Conservation (phyloP, 2,113 vertebrate species). For the Rhadina sibilatrix region DNA sequence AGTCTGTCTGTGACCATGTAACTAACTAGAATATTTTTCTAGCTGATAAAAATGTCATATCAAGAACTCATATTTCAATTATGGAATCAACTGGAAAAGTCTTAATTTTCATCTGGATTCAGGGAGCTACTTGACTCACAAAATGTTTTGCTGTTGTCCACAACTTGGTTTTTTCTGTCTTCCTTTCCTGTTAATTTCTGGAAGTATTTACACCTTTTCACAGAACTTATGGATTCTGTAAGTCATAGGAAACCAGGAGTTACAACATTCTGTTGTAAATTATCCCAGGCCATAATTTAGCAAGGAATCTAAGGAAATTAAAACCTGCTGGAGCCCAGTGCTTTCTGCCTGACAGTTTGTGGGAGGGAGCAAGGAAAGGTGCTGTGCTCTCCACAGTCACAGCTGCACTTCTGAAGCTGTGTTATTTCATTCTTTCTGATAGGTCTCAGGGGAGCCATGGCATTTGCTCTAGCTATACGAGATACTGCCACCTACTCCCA, state of each 20-base stretch:
- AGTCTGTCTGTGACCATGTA: neutral
- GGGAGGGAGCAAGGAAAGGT: neutral
- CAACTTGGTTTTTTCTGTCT: neutral
- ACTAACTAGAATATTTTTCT: neutral
- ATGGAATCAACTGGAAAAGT: neutral
- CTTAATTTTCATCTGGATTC: neutral
- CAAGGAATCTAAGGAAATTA: neutral
- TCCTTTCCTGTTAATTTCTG: neutral
- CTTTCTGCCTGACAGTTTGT: neutral
- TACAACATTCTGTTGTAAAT: neutral
- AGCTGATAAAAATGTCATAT: neutral
- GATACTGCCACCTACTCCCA: constrained; percentile 94
- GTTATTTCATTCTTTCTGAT: neutral
- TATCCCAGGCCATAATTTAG: neutral
- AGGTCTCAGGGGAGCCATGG: constrained; percentile 97
- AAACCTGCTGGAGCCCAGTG: neutral
- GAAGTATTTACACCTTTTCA: neutral
- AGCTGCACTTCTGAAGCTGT: neutral
- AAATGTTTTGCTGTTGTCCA: neutral
- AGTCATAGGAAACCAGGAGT: neutral
- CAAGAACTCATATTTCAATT: neutral
- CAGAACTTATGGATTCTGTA: neutral
- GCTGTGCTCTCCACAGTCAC: neutral
- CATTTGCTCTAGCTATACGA: constrained; percentile 92
- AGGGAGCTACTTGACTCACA: neutral